A percentile compares a stretch with the other conserved stretches of the same genome.
Evolutionary conservation across 2,888 invertebrate genomes (phyloP).

Genomic region (Allolobophora icterica): DNA sequence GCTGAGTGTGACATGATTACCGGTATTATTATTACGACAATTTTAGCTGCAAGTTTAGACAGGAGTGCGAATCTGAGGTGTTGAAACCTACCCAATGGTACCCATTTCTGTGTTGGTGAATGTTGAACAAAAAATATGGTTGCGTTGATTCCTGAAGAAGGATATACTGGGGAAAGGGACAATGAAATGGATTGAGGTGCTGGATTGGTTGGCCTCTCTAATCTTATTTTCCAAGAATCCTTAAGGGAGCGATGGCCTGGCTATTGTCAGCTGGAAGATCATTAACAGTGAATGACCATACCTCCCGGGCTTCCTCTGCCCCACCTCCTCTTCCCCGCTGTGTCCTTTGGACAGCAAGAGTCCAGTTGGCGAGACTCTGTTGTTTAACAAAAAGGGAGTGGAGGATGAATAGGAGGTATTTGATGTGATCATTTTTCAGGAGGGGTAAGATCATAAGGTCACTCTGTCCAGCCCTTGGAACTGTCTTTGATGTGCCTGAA

Average conservation of each 20-base stretch:
- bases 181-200: not conserved
- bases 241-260: conserved; percentile 1
- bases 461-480: not conserved
- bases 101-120: not conserved
- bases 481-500: too few species aligned
- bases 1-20: not conserved
- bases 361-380: not conserved
- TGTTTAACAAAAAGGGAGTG: not conserved
- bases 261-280: not conserved
- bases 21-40: too few species aligned
- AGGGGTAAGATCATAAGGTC: conserved; percentile 9
- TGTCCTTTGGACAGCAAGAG: not conserved
- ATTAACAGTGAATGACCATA: not conserved
- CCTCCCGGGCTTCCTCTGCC: not conserved
- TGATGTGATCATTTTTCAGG: conserved; percentile 14
- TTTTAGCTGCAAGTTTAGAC: too few species aligned
- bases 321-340: not conserved
- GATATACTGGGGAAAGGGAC: not conserved
- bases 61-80: too few species aligned
- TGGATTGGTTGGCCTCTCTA: not conserved
- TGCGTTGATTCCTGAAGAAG: not conserved
- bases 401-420: conserved; percentile 11
- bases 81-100: too few species aligned
- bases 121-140: not conserved
- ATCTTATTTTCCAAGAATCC: not conserved